Percentiles rank a stretch among this genome's conserved stretches.
Conservation (phyloP, 1,140 invertebrate species). For the Trachymyrmex septentrionalis region DNA sequence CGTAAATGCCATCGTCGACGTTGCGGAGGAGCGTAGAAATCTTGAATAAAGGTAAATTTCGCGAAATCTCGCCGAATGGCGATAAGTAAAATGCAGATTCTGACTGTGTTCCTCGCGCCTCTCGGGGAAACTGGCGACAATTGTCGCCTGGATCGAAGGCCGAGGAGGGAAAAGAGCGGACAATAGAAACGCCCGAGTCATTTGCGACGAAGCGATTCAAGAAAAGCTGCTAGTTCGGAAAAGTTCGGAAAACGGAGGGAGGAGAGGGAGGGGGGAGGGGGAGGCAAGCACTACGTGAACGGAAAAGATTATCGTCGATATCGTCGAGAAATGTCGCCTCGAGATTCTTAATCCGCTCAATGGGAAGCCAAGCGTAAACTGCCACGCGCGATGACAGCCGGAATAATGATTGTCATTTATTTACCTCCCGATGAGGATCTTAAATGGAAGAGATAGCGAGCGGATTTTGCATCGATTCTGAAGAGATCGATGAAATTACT, state of each 20-base stretch:
- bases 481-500: constrained; percentile 31
- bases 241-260: not conserved
- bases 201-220: constrained; percentile 55
- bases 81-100: constrained; percentile 44
- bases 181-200: constrained; percentile 55
- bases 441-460: not conserved
- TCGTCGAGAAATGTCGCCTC: constrained; percentile 11
- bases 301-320: constrained; percentile 50
- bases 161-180: constrained; percentile 11
- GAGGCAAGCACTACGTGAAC: constrained; percentile 22
- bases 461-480: constrained; percentile 1
- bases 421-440: not conserved
- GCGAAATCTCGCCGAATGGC: constrained; percentile 12
- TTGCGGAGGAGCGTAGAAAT: not conserved
- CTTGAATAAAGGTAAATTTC: constrained; percentile 34
- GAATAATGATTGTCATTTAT: constrained; percentile 43
- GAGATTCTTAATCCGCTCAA: constrained; percentile 41
- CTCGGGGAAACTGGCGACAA: constrained; percentile 37
- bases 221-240: constrained; percentile 56
- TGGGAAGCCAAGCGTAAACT: not conserved
- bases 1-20: constrained; percentile 16
- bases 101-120: not conserved
- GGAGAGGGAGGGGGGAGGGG: not conserved
- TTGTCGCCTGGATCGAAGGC: constrained; percentile 30
- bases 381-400: constrained; percentile 7